Percentiles rank a stretch among this genome's conserved stretches.
phyloP scores from a whole-genome alignment of 1,140 invertebrate species.

The Orussus abietinus region DNA sequence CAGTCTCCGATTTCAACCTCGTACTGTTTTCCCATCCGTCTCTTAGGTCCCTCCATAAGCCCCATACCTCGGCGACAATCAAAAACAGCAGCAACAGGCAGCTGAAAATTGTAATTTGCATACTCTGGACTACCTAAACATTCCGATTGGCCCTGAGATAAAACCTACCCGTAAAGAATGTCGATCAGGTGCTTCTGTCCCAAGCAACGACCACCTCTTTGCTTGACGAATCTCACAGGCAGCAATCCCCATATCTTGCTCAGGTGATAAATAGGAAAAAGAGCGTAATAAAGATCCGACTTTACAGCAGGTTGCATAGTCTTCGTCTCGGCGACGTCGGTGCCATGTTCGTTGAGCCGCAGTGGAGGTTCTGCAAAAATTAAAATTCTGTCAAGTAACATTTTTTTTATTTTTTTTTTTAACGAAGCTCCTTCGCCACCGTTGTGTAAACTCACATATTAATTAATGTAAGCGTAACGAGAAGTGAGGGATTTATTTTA shows the following conservation, averaged over 20 bases:
- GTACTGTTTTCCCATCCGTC: conserved; percentile 47
- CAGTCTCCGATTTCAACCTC: conserved; percentile 40
- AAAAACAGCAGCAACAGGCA: conserved; percentile 25
- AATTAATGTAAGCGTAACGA: background rate
- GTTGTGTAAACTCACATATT: background rate
- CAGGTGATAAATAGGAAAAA: conserved; percentile 39
- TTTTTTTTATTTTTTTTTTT: background rate
- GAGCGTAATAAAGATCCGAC: conserved; percentile 32
- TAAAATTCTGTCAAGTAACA: background rate
- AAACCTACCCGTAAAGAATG: conserved; percentile 37
- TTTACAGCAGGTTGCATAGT: conserved; percentile 18
- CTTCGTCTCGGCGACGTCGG: conserved; percentile 5
- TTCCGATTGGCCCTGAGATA: too few species aligned
- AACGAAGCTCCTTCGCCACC: background rate
- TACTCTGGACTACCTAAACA: too few species aligned
- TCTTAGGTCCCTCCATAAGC: conserved; percentile 42
- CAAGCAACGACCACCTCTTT: conserved; percentile 22
- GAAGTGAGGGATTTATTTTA: background rate
- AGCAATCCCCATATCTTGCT: conserved; percentile 36
- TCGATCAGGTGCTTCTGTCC: conserved; percentile 21
- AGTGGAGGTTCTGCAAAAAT: conserved; percentile 10
- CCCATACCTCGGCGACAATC: conserved; percentile 32
- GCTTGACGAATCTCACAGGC: conserved; percentile 29
- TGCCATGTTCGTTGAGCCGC: conserved; percentile 1
- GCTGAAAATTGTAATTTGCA: too few species aligned